These are phyloP conservation scores for Dryobotodes eremita DNA, from an alignment of 2,888 invertebrate genomes.

Conservation along the genomic window DNA sequence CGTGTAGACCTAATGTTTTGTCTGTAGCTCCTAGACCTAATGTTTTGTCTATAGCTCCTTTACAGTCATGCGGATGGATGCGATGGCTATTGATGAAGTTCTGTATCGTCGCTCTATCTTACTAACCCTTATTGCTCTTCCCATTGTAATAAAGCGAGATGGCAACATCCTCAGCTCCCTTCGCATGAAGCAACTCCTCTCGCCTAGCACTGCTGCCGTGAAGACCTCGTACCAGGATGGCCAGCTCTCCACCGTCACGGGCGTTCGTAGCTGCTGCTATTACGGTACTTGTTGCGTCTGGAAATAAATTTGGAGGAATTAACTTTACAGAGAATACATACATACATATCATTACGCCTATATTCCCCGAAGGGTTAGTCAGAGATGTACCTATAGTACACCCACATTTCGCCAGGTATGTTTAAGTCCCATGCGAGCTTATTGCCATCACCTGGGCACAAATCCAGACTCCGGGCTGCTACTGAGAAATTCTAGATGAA, in stretches of 20 bases:
- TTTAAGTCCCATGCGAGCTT: too few relatives aligned
- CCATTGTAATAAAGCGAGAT: conserved; percentile 82
- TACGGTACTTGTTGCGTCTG: conserved; percentile 82
- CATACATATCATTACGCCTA: not conserved
- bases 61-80: not conserved
- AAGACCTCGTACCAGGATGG: conserved; percentile 80
- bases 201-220: conserved; percentile 75
- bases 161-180: conserved; percentile 79
- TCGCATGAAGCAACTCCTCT: conserved; percentile 82
- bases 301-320: conserved; percentile 55
- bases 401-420: not conserved
- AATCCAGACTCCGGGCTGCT: not conserved
- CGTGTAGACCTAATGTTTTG: not conserved
- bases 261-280: conserved; percentile 77
- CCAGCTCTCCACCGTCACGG: conserved; percentile 79
- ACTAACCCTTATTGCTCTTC: conserved; percentile 84
- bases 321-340: not conserved
- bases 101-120: not conserved
- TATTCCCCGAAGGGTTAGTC: not conserved
- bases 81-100: not conserved
- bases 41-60: not conserved
- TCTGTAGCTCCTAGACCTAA: not conserved
- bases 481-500: not conserved
- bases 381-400: not conserved
- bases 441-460: not conserved